Percentiles rank a stretch among this genome's conserved stretches.
Conservation (phyloP, 2,888 invertebrate genomes). For the Himalopsyche japonica region DNA sequence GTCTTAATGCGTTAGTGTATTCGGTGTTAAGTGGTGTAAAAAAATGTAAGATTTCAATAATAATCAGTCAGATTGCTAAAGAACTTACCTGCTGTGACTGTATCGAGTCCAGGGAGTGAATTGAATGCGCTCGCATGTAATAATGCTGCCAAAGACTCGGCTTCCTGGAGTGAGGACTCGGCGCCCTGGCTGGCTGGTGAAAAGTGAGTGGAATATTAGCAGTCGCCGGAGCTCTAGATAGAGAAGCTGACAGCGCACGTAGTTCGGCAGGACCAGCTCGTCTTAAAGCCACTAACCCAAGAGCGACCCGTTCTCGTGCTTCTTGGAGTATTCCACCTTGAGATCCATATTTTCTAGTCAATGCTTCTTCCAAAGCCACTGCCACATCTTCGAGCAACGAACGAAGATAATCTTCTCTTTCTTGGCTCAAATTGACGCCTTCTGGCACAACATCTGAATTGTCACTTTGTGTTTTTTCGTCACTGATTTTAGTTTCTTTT, state of each 20-base stretch:
- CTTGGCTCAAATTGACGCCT: conserved; percentile 15
- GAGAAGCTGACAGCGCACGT: conserved; percentile 26
- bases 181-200: conserved; percentile 11
- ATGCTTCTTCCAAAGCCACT: conserved; percentile 34
- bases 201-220: conserved; percentile 17
- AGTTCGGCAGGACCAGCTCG: conserved; percentile 36
- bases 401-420: conserved; percentile 34
- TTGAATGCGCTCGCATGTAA: conserved; percentile 33
- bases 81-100: conserved; percentile 21
- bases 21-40: too few species aligned
- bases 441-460: neutral
- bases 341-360: conserved; percentile 19
- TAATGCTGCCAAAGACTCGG: conserved; percentile 39
- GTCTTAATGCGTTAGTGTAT: too few species aligned
- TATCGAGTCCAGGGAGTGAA: conserved; percentile 28
- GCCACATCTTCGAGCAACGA: conserved; percentile 37
- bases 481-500: neutral
- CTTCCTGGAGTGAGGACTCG: conserved; percentile 32
- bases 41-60: too few species aligned
- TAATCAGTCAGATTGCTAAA: too few species aligned
- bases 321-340: conserved; percentile 33
- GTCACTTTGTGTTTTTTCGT: conserved; percentile 13
- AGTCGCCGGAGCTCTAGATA: conserved; percentile 29
- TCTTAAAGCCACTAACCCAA: conserved; percentile 34
- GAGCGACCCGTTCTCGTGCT: conserved; percentile 32